These are phyloP conservation scores for Hydrochoerus hydrochaeris DNA, from an alignment of 2,113 vertebrate genomes.

Conservation along the genomic window DNA sequence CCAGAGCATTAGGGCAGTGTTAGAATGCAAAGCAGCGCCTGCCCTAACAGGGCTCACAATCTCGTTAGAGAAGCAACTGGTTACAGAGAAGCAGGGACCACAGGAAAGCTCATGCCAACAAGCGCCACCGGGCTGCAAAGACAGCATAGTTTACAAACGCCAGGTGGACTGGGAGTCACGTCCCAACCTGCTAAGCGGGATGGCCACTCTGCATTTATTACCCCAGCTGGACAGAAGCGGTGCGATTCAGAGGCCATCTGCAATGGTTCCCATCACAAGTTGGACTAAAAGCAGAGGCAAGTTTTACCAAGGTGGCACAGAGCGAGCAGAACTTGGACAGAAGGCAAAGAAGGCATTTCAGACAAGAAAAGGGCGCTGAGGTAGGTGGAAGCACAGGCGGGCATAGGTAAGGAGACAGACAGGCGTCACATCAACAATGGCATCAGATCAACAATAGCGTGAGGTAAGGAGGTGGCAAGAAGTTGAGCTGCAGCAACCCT, in stretches of 20 bases:
- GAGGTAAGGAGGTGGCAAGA: neutral
- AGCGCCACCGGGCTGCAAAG: constrained; percentile 28
- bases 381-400: constrained; percentile 16
- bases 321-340: neutral
- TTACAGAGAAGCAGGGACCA: neutral
- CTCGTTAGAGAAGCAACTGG: constrained; percentile 51
- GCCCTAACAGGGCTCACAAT: constrained; percentile 76
- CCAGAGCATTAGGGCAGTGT: neutral
- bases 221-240: neutral
- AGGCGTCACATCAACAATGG: neutral
- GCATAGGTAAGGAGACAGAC: neutral
- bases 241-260: neutral
- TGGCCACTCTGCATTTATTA: neutral
- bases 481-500: neutral
- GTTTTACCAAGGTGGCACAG: neutral
- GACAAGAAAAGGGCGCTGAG: constrained; percentile 26
- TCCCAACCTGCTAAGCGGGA: neutral
- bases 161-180: neutral
- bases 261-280: neutral
- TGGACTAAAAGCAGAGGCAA: constrained; percentile 23
- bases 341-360: constrained; percentile 6
- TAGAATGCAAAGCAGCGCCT: constrained; percentile 48
- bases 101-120: constrained; percentile 47
- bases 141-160: neutral
- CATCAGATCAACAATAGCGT: neutral